Evolutionary conservation across 2,797 vertebrate species (phyloP).

Genomic region (Gallinago solitaria): DNA sequence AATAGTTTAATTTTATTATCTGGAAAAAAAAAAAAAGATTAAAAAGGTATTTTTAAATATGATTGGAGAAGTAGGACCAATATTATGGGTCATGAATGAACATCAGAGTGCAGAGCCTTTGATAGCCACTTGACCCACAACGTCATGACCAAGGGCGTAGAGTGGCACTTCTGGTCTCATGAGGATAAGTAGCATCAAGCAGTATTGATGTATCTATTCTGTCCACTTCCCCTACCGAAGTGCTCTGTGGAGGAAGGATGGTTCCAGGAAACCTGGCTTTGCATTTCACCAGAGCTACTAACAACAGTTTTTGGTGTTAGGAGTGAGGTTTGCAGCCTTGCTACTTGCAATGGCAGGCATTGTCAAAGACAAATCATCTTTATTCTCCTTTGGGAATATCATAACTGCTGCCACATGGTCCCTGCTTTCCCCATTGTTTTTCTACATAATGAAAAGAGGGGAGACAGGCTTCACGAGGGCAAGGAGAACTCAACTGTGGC

Average conservation of each 20-base stretch:
- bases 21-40: neutral
- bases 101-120: neutral
- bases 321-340: neutral
- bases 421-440: neutral
- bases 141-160: fast-evolving
- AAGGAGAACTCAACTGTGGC: neutral
- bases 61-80: neutral
- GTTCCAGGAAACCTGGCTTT: neutral
- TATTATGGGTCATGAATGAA: neutral
- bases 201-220: neutral
- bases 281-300: neutral
- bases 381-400: neutral
- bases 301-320: neutral
- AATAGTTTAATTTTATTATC: neutral
- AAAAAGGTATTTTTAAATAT: neutral
- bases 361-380: neutral
- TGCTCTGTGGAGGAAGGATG: neutral
- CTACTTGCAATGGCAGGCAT: neutral
- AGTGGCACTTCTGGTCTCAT: neutral
- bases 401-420: neutral
- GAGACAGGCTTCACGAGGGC: neutral
- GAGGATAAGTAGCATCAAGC: neutral
- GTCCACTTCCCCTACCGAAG: neutral
- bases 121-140: neutral
- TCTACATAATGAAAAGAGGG: neutral